Evolutionary conservation across 2,113 vertebrate species (phyloP).

Genomic region (Trochalopteron elliotii): DNA sequence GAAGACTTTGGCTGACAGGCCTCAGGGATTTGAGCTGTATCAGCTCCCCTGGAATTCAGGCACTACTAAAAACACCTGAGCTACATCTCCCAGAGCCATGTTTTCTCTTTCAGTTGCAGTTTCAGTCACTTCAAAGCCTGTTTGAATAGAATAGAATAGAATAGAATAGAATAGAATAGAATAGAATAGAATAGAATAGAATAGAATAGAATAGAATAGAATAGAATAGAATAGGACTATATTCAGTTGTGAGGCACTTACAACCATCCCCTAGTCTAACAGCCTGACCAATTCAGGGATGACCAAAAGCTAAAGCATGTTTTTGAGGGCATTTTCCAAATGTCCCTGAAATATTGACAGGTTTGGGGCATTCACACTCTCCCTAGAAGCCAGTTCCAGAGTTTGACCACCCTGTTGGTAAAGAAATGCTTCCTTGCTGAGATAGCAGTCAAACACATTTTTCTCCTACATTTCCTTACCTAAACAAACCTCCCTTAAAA

Average conservation of each 20-base stretch:
- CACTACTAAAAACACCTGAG: neutral
- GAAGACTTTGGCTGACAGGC: neutral
- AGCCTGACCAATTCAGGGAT: neutral
- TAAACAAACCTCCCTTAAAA: neutral
- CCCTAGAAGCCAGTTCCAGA: neutral
- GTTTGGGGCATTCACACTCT: neutral
- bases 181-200: neutral
- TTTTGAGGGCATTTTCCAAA: neutral
- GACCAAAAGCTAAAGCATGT: neutral
- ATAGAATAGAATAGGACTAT: neutral
- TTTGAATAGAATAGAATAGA: neutral
- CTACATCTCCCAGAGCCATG: neutral
- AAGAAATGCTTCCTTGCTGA: neutral
- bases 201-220: neutral
- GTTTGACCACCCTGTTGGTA: neutral
- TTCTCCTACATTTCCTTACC: neutral
- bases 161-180: neutral
- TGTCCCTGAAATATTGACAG: neutral
- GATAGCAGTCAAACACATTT: neutral
- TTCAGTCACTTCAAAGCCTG: neutral
- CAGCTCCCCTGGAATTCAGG: neutral
- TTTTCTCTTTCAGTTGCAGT: neutral
- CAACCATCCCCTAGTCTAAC: neutral
- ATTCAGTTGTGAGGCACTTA: neutral
- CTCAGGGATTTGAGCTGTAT: neutral